Base-by-base conservation (phyloP, 2,888 invertebrate genomes). In the Athalia circularis region DNA sequence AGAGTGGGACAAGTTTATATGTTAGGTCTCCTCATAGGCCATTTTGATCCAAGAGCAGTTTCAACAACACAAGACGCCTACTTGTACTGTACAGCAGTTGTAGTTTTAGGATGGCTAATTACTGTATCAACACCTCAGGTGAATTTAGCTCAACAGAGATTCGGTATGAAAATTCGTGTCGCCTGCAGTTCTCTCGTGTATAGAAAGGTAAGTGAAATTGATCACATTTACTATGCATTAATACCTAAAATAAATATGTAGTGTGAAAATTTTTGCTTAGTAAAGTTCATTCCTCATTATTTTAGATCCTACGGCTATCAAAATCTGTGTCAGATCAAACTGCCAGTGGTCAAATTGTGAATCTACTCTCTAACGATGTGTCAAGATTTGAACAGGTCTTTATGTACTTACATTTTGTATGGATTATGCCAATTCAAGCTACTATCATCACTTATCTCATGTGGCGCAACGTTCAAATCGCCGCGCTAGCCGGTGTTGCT, bases 341-440 rank as follows among this genome's bases (percentile, higher is more conserved):
- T 4, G 86, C 87, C 90, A 89, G 95, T 82, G 97, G 96, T 0
- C 95, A 96, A 89, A 93, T 97, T 84, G 94, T 97, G 67, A 97
- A 97, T 88, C 90, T 97, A 78, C 92, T 97, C 91, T 96, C 96
- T 0, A 97, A 96, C 85, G 97, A 97, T 87, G 96, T 97, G 3
- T 94, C 94, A 84, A 92, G 96, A 81, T 96, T 97, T 87, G 97
- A 97, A 87, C 90, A 94, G 89, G 93, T 94, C 43, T 92, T 94
- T 29, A 85, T 93, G 72, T 94, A 94, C 86, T 89, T 96, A 11
- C 95, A 96, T 89, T 96, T 94, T 87, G 89, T 96, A 65, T 96
- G 96, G 95, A 93, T 96, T 77, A 95, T 95, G 91, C 96, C 96
- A 0, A 91, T 96, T 11, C 94, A 95, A 84, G 93, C 94, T 8